These are phyloP conservation scores for Microplitis deprimator DNA, from an alignment of 2,888 invertebrate genomes.

Conservation along the genomic window DNA sequence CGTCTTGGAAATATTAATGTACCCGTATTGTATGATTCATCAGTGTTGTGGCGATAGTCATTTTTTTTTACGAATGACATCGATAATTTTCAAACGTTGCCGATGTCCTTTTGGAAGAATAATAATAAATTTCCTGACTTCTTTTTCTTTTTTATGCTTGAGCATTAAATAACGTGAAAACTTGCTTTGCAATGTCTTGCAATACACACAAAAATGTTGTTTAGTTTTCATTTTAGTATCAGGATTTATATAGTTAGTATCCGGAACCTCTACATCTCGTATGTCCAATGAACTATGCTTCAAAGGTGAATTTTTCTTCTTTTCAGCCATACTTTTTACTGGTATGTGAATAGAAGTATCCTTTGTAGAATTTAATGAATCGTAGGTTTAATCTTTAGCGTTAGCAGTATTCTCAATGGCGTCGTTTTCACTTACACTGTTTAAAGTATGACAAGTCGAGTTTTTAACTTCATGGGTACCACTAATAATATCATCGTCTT, in stretches of 20 bases:
- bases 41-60: background rate
- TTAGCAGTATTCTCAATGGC: background rate
- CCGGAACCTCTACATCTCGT: background rate
- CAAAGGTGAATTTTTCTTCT: background rate
- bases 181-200: background rate
- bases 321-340: background rate
- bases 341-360: background rate
- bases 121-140: background rate
- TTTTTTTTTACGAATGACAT: background rate
- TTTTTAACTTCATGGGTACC: background rate
- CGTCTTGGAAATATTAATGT: background rate
- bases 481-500: background rate
- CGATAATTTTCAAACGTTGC: background rate
- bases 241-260: background rate
- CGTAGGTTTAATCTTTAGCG: background rate
- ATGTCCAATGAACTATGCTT: background rate
- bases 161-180: constrained; percentile 1
- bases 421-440: background rate
- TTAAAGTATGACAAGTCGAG: background rate
- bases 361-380: background rate
- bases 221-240: background rate
- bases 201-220: background rate
- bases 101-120: background rate
- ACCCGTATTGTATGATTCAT: background rate
- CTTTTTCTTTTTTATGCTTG: background rate